A percentile compares a stretch with the other conserved stretches of the same genome.
Evolutionary conservation across 2,888 invertebrate species (phyloP).

Genomic region (Neocrepidodera transversa): DNA sequence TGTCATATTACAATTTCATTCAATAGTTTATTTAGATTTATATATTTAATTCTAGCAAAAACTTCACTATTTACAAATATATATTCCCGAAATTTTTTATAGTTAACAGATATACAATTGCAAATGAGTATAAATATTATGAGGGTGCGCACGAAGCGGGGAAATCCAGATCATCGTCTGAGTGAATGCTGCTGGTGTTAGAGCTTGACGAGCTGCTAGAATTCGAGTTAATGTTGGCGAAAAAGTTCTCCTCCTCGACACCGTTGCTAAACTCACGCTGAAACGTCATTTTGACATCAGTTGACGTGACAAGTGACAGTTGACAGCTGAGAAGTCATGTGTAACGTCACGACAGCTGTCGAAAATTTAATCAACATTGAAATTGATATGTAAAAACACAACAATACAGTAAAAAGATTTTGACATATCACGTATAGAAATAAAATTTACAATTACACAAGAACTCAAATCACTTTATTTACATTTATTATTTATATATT

Average conservation of each 20-base stretch:
- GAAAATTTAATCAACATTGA: too few species aligned
- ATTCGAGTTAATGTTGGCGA: constrained; percentile 26
- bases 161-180: constrained; percentile 44
- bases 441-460: constrained; percentile 2
- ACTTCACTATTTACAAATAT: constrained; percentile 14
- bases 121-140: constrained; percentile 33
- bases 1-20: constrained; percentile 7
- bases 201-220: constrained; percentile 41
- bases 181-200: constrained; percentile 39
- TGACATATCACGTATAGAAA: too few species aligned
- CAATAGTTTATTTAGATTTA: constrained; percentile 1
- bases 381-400: too few species aligned
- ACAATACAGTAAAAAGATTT: too few species aligned
- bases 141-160: constrained; percentile 50
- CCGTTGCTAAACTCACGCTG: constrained; percentile 29
- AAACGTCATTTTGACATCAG: constrained; percentile 16
- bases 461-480: constrained; percentile 13
- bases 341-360: not conserved
- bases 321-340: not conserved
- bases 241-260: constrained; percentile 23
- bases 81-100: constrained; percentile 1
- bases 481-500: constrained; percentile 1
- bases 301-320: constrained; percentile 2
- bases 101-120: constrained; percentile 1
- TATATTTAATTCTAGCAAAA: constrained; percentile 10